Evolutionary conservation across 2,113 vertebrate genomes (phyloP).

Genomic region (Varanus salvator): DNA sequence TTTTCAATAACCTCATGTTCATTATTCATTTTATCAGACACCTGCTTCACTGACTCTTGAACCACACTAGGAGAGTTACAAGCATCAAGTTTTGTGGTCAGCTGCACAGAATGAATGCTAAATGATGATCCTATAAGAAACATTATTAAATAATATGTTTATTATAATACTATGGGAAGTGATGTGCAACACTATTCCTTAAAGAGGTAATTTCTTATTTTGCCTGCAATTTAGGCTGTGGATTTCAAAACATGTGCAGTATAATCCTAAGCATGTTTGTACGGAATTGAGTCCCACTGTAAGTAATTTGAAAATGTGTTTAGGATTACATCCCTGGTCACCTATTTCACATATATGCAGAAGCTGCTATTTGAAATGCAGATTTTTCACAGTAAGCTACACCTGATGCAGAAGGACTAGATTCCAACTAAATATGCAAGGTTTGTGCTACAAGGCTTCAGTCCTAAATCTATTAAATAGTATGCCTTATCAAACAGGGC

Average conservation of each 20-base stretch:
- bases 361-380: background rate
- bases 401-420: background rate
- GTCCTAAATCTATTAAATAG: too few species aligned
- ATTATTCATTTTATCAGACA: background rate
- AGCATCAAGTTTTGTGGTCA: background rate
- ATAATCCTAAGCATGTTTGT: too few species aligned
- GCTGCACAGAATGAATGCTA: background rate
- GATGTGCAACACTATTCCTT: background rate
- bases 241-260: background rate
- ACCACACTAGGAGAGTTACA: background rate
- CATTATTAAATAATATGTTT: background rate
- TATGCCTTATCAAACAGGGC: background rate
- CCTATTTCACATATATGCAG: background rate
- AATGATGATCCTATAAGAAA: background rate
- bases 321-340: background rate
- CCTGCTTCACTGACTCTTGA: background rate
- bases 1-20: background rate
- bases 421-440: background rate
- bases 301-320: background rate
- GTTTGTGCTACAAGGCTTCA: too few species aligned
- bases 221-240: background rate
- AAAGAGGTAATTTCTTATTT: background rate
- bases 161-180: background rate
- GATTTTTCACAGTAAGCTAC: background rate
- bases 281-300: background rate